Conservation (phyloP, 2,888 invertebrate species). For the Drosophila paramelanica region DNA sequence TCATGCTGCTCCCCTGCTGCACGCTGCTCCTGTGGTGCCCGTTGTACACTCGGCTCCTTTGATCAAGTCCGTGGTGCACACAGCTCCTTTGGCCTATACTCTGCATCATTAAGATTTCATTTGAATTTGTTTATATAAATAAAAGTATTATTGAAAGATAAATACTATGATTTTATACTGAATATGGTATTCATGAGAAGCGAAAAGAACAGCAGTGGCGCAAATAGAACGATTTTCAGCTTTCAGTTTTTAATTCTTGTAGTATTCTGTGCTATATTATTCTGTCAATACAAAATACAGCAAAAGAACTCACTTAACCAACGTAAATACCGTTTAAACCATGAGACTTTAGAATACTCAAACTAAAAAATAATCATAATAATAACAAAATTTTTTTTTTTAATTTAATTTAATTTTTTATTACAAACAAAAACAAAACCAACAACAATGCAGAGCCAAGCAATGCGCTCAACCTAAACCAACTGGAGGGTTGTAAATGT, state of each 20-base stretch:
- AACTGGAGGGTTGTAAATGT: background rate
- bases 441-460: conserved; percentile 52
- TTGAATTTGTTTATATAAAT: conserved; percentile 7
- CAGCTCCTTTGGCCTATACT: conserved; percentile 63
- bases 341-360: background rate
- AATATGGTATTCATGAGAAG: too few relatives aligned
- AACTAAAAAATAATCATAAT: background rate
- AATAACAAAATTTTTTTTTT: background rate
- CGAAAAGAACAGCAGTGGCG: background rate
- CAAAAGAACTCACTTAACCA: too few relatives aligned
- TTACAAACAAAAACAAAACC: conserved; percentile 46
- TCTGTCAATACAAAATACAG: too few relatives aligned
- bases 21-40: conserved; percentile 49
- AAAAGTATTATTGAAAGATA: conserved; percentile 54
- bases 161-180: background rate
- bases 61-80: conserved; percentile 52
- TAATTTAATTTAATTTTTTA: conserved; percentile 26
- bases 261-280: too few relatives aligned
- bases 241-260: too few relatives aligned
- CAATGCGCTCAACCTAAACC: conserved; percentile 13
- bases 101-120: conserved; percentile 67
- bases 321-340: background rate
- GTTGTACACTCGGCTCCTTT: conserved; percentile 55
- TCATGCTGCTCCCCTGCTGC: conserved; percentile 48
- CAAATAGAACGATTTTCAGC: background rate